These are phyloP conservation scores for Stylophora pistillata DNA, from an alignment of 64 coral and sea anemone species.

Conservation along the genomic window DNA sequence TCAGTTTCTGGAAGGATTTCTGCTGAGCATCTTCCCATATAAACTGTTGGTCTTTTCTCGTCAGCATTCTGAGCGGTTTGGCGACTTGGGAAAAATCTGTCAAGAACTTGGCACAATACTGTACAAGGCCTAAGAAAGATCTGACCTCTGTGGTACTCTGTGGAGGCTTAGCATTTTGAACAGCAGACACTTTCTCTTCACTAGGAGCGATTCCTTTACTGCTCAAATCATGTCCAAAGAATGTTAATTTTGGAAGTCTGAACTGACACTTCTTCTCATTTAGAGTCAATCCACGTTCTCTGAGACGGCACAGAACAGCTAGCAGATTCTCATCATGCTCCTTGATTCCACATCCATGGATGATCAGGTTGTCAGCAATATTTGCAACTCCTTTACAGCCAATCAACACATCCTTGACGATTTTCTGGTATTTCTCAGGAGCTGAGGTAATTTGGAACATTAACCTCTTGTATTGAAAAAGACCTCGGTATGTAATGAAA, in stretches of 20 bases:
- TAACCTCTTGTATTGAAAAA: not conserved
- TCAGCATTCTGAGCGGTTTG: no score
- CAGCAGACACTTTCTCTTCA: slow-evolving; percentile 1
- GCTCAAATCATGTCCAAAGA: slow-evolving; percentile 34
- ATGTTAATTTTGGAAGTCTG: slow-evolving; percentile 5
- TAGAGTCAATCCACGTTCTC: not conserved
- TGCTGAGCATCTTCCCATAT: not conserved
- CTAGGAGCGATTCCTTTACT: not conserved
- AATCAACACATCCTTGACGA: slow-evolving; percentile 8
- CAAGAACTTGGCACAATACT: slow-evolving; percentile 9
- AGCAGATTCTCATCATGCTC: not conserved
- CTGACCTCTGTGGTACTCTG: not conserved
- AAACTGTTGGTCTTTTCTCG: no score
- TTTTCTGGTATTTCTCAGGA: not conserved
- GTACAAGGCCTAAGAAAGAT: slow-evolving; percentile 16
- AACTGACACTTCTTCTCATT: slow-evolving; percentile 23
- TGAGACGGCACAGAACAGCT: not conserved
- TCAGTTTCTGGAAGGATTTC: slow-evolving; percentile 20
- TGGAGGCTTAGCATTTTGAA: not conserved
- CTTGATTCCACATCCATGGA: slow-evolving; percentile 18
- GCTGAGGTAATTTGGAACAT: not conserved
- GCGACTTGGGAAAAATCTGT: no score
- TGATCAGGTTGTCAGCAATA: not conserved
- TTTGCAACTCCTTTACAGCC: slow-evolving; percentile 26
- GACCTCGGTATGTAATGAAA: not conserved